These are phyloP conservation scores for Dromococcyx pavoninus DNA, from an alignment of 2,797 vertebrate genomes.

Conservation along the genomic window DNA sequence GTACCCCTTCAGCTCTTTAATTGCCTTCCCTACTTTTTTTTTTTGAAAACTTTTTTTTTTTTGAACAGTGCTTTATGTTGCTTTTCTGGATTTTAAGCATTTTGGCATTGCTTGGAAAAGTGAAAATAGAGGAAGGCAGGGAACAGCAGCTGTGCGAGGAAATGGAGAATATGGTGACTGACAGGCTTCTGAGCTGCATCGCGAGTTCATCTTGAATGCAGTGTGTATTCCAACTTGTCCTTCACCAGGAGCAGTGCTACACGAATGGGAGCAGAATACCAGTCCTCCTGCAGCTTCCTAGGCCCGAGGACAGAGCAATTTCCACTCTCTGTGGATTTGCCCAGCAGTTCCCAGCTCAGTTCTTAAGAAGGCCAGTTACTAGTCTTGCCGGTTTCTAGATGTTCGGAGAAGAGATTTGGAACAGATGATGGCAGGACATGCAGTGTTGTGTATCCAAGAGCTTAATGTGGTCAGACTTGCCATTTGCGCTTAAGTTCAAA, in stretches of 20 bases:
- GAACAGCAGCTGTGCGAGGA: background rate
- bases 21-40: constrained; percentile 31
- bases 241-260: background rate
- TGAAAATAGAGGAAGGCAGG: background rate
- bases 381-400: background rate
- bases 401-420: background rate
- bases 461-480: background rate
- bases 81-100: background rate
- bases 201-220: background rate
- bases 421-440: background rate
- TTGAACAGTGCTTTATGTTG: background rate
- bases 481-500: background rate
- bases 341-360: background rate
- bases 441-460: background rate
- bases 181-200: background rate
- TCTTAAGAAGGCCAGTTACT: background rate
- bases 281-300: background rate
- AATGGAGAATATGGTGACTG: background rate
- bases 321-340: background rate
- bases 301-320: background rate
- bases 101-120: constrained; percentile 15
- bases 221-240: background rate
- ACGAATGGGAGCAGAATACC: background rate
- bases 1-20: constrained; percentile 43
- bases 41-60: background rate